phyloP scores from a whole-genome alignment of 2,113 vertebrate genomes.

The Bungarus multicinctus region DNA sequence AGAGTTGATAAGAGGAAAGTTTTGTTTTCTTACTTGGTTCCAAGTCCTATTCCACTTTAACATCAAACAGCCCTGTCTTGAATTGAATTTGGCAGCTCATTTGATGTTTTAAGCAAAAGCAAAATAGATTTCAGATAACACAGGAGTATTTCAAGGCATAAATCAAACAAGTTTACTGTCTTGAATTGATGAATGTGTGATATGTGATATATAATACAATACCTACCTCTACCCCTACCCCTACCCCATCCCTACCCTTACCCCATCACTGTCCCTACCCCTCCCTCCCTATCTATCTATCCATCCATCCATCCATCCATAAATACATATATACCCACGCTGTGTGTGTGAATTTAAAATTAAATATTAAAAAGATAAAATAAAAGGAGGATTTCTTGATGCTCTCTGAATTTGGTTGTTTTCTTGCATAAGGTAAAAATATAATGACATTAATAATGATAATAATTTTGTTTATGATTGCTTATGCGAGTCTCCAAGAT shows the following conservation, averaged over 20 bases:
- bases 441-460: not conserved
- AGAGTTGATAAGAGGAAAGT: not conserved
- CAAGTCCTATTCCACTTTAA: not conserved
- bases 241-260: too few species aligned
- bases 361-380: too few species aligned
- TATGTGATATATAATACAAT: too few species aligned
- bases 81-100: not conserved
- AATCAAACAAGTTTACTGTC: not conserved
- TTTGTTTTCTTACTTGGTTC: not conserved
- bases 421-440: not conserved
- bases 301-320: too few species aligned
- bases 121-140: not conserved
- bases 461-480: not conserved
- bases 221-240: too few species aligned
- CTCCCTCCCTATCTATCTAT: too few species aligned
- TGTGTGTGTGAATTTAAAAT: too few species aligned
- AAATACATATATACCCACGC: accelerated
- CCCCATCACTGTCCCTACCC: too few species aligned
- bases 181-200: not conserved
- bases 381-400: too few species aligned
- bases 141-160: not conserved
- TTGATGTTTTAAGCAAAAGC: not conserved
- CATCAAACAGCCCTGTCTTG: not conserved
- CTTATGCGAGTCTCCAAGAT: not conserved
- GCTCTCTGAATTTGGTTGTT: too few species aligned